phyloP scores from a whole-genome alignment of 2,797 vertebrate species.

The Schizopygopsis pylzovi region DNA sequence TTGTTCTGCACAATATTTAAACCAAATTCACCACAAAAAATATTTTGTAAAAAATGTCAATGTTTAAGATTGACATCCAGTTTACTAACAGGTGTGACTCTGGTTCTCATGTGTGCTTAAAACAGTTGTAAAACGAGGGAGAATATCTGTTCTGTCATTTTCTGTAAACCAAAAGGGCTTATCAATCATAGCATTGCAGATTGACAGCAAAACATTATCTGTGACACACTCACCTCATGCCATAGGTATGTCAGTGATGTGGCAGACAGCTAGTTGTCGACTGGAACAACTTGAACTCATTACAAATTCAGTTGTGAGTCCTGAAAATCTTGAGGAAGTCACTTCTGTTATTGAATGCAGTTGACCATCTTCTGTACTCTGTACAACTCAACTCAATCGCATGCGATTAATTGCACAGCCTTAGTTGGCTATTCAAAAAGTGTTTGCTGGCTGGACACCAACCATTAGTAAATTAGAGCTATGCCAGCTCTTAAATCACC shows the following conservation, averaged over 20 bases:
- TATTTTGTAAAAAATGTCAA: constrained; percentile 73
- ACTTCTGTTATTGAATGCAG: neutral
- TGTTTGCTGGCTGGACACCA: constrained; percentile 53
- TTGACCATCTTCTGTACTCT: neutral
- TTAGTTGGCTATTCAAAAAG: constrained; percentile 35
- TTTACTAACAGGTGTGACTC: neutral
- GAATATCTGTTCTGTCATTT: neutral
- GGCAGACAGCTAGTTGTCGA: neutral
- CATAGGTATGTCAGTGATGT: neutral
- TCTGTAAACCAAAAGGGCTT: neutral
- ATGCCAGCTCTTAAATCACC: constrained; percentile 64
- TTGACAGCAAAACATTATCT: neutral
- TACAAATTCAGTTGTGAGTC: neutral
- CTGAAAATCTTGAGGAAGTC: neutral
- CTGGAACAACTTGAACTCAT: constrained; percentile 1
- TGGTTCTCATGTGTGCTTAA: neutral
- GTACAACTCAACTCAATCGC: neutral
- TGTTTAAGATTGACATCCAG: neutral
- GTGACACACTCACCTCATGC: neutral
- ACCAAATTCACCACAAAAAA: neutral
- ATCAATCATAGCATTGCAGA: neutral
- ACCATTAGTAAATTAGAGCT: constrained; percentile 61
- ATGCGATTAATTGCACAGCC: no score
- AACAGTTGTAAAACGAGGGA: neutral
- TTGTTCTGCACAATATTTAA: neutral